These are phyloP conservation scores for Periophthalmus modestus DNA, from an alignment of 2,113 vertebrate species.

Conservation along the genomic window DNA sequence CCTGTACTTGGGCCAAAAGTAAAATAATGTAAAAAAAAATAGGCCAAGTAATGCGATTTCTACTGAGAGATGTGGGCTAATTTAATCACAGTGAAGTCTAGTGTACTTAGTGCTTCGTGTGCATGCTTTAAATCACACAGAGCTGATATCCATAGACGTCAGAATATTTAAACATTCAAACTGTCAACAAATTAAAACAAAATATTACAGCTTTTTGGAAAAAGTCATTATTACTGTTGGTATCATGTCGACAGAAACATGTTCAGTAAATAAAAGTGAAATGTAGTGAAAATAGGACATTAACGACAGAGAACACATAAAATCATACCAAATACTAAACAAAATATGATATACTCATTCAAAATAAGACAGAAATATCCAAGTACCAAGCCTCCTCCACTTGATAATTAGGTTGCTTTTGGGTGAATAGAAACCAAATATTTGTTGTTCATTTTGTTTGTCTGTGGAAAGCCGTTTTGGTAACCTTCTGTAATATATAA, in stretches of 20 bases:
- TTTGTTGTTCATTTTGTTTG: slow-evolving; percentile 18
- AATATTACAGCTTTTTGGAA: too few relatives aligned
- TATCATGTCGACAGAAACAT: neutral
- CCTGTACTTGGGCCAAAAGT: too few relatives aligned
- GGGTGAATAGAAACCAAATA: slow-evolving; percentile 1
- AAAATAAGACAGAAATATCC: neutral
- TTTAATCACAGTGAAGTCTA: too few relatives aligned
- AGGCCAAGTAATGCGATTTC: too few relatives aligned
- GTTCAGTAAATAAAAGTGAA: neutral
- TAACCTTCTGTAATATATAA: slow-evolving; percentile 12
- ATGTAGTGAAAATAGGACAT: neutral
- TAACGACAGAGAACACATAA: neutral
- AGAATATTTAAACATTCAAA: too few relatives aligned
- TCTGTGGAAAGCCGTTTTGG: slow-evolving; percentile 4
- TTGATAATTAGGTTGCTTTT: neutral
- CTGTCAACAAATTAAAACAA: too few relatives aligned
- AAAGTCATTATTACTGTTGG: too few relatives aligned
- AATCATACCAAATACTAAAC: neutral
- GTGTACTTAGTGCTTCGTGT: too few relatives aligned
- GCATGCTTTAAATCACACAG: too few relatives aligned
- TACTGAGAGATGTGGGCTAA: too few relatives aligned
- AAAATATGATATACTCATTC: neutral
- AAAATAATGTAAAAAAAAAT: too few relatives aligned
- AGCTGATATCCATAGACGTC: too few relatives aligned
- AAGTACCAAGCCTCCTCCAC: neutral